Base-by-base conservation (phyloP, 1,140 invertebrate genomes). In the Sitodiplosis mosellana region DNA sequence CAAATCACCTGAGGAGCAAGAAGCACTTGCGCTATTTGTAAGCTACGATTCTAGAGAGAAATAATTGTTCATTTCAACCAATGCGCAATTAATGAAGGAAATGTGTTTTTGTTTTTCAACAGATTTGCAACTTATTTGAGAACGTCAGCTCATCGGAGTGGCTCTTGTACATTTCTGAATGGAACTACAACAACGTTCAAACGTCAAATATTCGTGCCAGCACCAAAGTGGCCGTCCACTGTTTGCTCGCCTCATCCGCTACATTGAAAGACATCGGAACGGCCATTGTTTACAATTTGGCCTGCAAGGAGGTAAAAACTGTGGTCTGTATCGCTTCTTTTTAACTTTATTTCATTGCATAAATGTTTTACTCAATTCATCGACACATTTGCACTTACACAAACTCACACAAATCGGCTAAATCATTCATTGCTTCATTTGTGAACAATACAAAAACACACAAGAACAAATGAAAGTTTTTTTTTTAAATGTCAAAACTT, bases 271-370 rank as follows among this genome's bases (percentile, higher is more conserved):
- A 86, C 41, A 69, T 78, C 51, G 90, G 89, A 42, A 76, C 83
- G 4, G 86, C 87, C 49, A 80, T 94, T 45, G 79, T 93, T 49
- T 83, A 90, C 67, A 94, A 94, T 64, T 72, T 93, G 48, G 85
- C 86, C 54, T 83, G 83, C 72, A 93, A 92, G 81, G 89, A 94
- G 80, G 88, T 88, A 76, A 91, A 91, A 80, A 87, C 86, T 68
- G 87, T 90, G 83, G 87, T 89, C 79, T 75, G 84, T 83, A 83
- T 82, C 73, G 59, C 52, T 53, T 51, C 21, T 33, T 45, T 51
- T 52, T 38, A 50, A 37, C 47, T 46, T 45, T 52, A n/a, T 49
- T 49, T 17, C 12, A 18, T 43, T 21, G 11, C n/a, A 18, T 21
- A 18, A 7, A 18, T 8, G 7, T 10, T 22, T 45, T 34, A 38